Evolutionary conservation across 1,140 invertebrate genomes (phyloP).

Genomic region (Brachionus rubens): DNA sequence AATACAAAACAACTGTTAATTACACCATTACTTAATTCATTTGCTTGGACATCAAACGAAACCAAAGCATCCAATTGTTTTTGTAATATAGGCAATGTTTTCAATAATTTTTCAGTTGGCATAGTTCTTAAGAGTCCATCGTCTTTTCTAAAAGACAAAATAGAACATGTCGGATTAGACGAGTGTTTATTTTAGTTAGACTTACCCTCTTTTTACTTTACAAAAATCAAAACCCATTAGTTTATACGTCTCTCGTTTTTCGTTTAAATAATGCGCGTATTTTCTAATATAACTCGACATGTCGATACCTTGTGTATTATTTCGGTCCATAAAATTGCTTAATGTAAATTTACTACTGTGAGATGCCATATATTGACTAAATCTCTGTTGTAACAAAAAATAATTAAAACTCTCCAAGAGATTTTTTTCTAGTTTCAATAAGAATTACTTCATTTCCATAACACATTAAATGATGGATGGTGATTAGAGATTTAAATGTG

Average conservation of each 20-base stretch:
- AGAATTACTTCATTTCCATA: constrained; percentile 86
- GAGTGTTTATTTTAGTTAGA: constrained; percentile 48
- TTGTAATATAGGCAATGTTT: constrained; percentile 91
- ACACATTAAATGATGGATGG: constrained; percentile 96
- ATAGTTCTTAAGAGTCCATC: constrained; percentile 93
- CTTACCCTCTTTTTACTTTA: constrained; percentile 96
- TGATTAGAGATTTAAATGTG: constrained; percentile 95
- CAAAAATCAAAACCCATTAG: constrained; percentile 99
- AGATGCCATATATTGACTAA: constrained; percentile 45
- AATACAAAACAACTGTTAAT: constrained; percentile 98
- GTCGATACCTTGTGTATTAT: constrained; percentile 78
- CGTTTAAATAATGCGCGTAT: constrained; percentile 97
- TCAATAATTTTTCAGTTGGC: constrained; percentile 92
- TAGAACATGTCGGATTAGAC: constrained; percentile 13
- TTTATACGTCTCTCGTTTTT: constrained; percentile 95
- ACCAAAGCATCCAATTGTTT: constrained; percentile 87
- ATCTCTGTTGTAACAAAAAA: not conserved
- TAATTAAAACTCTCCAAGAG: constrained; percentile 44
- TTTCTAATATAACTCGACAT: constrained; percentile 98
- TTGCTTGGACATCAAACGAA: constrained; percentile 84
- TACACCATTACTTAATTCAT: constrained; percentile 94
- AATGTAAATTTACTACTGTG: constrained; percentile 34
- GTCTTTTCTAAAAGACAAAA: constrained; percentile 73
- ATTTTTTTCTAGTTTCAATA: constrained; percentile 56
- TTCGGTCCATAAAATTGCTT: constrained; percentile 12